Base-by-base conservation (phyloP, 2,113 vertebrate species). In the Zeus faber region DNA sequence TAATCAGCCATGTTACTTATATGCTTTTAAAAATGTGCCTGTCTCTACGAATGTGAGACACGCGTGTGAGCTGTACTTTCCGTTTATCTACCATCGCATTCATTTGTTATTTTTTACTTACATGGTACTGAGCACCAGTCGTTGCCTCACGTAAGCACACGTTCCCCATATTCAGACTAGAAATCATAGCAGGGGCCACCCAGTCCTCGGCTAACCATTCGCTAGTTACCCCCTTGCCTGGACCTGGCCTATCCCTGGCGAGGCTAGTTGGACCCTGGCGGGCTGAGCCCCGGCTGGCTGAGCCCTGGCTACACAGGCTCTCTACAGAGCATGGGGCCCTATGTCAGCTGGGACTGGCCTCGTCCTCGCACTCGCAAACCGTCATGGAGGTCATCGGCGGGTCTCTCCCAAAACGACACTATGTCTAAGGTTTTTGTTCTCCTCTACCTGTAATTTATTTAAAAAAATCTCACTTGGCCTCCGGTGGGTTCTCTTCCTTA, bases 61-160 rank as follows among this genome's bases (percentile, higher is more conserved):
- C n/a, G n/a, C n/a, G 23, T 21, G 52, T 56, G 4, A 26, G 6
- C 21, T 24, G 23, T 51, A n/a, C n/a, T n/a, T n/a, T n/a, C n/a
- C n/a, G n/a, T n/a, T n/a, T n/a, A n/a, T n/a, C n/a, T n/a, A n/a
- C n/a, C n/a, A n/a, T n/a, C n/a, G n/a, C n/a, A n/a, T n/a, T n/a
- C n/a, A n/a, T n/a, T n/a, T n/a, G n/a, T n/a, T n/a, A n/a, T 27
- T 57, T 14, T 67, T 58, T 77, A 83, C 85, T 87, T 77, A 87
- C 83, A 63, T 61, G 66, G 31, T 54, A 24, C 51, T 52, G 59
- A 65, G 70, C 62, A 49, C 45, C 64, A 45, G 57, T 49, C 1
- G 59, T 35, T 45, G 65, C 22, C 4, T 76, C 71, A 51, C 39
- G 40, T 10, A 7, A 46, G 60, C 21, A 50, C 35, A 71, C 31